Percentiles rank a stretch among this genome's conserved stretches.
phyloP scores from a whole-genome alignment of 1,140 invertebrate genomes.

The Cryptotermes secundus region DNA sequence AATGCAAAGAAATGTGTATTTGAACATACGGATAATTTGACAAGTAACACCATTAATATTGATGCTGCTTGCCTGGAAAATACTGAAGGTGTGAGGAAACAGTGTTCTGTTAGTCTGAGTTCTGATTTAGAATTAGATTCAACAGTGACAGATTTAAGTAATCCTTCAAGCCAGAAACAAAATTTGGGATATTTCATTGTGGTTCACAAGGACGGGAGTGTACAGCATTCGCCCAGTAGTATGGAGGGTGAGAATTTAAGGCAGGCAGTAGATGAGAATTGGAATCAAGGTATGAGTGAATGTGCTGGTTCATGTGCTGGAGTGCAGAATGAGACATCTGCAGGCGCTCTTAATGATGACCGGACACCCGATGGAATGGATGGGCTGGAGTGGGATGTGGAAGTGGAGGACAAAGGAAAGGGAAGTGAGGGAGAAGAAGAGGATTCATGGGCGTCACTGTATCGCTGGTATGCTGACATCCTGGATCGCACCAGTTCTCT shows the following conservation, averaged over 20 bases:
- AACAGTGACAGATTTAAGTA: slow-evolving; percentile 25
- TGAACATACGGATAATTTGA: not conserved
- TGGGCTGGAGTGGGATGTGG: slow-evolving; percentile 58
- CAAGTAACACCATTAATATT: not conserved
- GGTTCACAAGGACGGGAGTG: slow-evolving; percentile 33
- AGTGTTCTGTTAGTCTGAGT: not conserved
- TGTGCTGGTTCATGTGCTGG: not conserved
- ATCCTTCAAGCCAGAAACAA: slow-evolving; percentile 38
- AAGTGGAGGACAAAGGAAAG: slow-evolving; percentile 47
- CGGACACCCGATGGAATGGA: slow-evolving; percentile 61
- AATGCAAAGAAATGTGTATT: not conserved
- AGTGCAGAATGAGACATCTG: slow-evolving; percentile 9
- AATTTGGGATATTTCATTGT: slow-evolving; percentile 44
- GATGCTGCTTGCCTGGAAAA: not conserved
- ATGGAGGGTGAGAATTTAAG: not conserved
- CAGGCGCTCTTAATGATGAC: slow-evolving; percentile 44
- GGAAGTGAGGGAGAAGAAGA: slow-evolving; percentile 27
- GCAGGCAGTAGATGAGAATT: slow-evolving; percentile 9
- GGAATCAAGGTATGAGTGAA: slow-evolving; percentile 20
- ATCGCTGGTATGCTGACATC: slow-evolving; percentile 54
- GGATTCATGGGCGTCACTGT: slow-evolving; percentile 45
- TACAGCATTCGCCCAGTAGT: not conserved
- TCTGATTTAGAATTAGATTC: not conserved
- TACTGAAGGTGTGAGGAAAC: not conserved
- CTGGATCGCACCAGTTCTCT: slow-evolving; percentile 53